Conservation (phyloP, 1,140 invertebrate genomes). For the Neodiprion lecontei region DNA sequence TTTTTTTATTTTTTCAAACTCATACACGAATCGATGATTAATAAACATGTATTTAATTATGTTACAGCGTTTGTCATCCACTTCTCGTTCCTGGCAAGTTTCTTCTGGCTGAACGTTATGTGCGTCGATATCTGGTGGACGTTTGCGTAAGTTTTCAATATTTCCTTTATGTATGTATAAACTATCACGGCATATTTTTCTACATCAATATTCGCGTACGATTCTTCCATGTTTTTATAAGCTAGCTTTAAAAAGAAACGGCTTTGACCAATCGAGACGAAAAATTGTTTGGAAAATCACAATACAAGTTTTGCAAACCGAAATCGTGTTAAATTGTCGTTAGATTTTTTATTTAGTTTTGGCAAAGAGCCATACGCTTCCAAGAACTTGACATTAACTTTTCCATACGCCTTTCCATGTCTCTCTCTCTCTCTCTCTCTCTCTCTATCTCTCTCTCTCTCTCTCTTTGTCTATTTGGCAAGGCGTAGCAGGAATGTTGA, state of each 20-base stretch:
- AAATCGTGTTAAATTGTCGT: too few species aligned
- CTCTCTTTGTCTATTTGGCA: conserved; percentile 51
- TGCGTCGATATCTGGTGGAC: conserved; percentile 90
- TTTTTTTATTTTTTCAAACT: too few species aligned
- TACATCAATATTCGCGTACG: too few species aligned
- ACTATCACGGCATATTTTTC: too few species aligned
- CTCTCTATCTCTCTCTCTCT: conserved; percentile 58
- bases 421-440: conserved; percentile 50
- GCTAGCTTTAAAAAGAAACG: too few species aligned
- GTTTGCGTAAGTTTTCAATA: conserved; percentile 71
- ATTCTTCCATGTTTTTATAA: too few species aligned
- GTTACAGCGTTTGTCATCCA: conserved; percentile 79
- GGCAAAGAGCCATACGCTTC: too few species aligned
- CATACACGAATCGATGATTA: neutral
- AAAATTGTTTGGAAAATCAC: too few species aligned
- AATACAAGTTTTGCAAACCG: too few species aligned
- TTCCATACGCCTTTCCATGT: conserved; percentile 28
- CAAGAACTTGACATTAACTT: conserved; percentile 26
- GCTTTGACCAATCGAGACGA: too few species aligned
- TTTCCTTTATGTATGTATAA: too few species aligned
- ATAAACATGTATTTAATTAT: conserved; percentile 32
- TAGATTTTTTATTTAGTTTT: too few species aligned
- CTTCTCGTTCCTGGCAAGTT: conserved; percentile 85
- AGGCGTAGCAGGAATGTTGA: conserved; percentile 42
- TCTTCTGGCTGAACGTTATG: conserved; percentile 92